Evolutionary conservation across 2,797 vertebrate genomes (phyloP), one percentile per base, ranked within the genome.

Genomic region (Dendrocincla fuliginosa): DNA sequence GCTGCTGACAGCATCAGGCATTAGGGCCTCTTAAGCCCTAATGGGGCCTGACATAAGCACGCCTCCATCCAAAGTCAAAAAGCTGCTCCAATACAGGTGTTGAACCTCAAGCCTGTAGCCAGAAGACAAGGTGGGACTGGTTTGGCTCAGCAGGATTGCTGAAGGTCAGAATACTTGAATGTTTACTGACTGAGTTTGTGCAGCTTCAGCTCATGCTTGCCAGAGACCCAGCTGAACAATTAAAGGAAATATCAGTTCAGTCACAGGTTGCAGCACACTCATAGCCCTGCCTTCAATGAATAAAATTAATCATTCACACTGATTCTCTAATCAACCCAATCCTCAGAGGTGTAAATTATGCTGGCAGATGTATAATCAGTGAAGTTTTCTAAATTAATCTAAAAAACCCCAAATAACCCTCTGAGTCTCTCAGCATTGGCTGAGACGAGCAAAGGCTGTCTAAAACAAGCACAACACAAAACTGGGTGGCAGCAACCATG

Each of bases 291-390:
- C 87, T 90, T 95, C 93, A 79, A 71, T 93, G 93, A 95, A 94
- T 90, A 94, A 94, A 95, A 95, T 96, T 95, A 96, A 96, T 96
- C 85, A 95, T 92, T 94, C 77, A 87, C 77, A 90, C 93, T 91
- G 95, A 93, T 90, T 95, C 93, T 84, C 81, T 94, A 97, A 97
- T 96, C 96, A 96, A n/a, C 77, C n/a, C 74, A 90, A 18, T 93
- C 93, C 93, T 95, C 94, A 80, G 83, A 94, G 95, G 93, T 92
- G 70, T 91, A 96, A 96, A 96, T 96, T 97, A 95, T 2, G 6
- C 67, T 83, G 71, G 67, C 96, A 96, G 95, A 91, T 95, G 77
- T 94, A 95, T 85, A 96, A 96, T 96, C 94, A 96, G 74, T 75
- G 81, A 96, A 95, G 77, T 94, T 95, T 96, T 94, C 95, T 86